Percentiles rank a stretch among this genome's conserved stretches.
phyloP scores from a whole-genome alignment of 2,113 vertebrate genomes.

The Lampris megalopsis region DNA sequence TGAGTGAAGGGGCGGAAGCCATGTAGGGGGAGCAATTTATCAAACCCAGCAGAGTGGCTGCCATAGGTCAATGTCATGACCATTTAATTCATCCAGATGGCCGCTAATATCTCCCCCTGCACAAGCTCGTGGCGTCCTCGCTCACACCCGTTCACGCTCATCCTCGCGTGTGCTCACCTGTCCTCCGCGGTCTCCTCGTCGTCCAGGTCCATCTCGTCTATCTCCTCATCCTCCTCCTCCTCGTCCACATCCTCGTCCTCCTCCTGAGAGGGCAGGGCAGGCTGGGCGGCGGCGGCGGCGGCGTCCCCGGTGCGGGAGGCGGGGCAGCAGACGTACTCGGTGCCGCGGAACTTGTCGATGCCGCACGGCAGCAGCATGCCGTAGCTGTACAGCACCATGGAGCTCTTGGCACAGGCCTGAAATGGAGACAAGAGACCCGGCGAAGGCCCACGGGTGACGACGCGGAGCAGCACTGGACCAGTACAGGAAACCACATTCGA shows the following conservation, averaged over 20 bases:
- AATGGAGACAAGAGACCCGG: background rate
- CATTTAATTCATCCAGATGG: constrained; percentile 66
- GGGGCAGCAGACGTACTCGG: constrained; percentile 96
- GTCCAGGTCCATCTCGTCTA: constrained; percentile 55
- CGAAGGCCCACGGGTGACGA: constrained; percentile 8
- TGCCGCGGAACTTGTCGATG: constrained; percentile 92
- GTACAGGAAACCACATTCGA: too few relatives aligned
- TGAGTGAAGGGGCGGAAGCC: constrained; percentile 42
- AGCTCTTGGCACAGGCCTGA: constrained; percentile 90
- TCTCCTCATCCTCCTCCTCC: constrained; percentile 76
- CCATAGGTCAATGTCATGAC: constrained; percentile 62
- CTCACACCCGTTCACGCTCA: constrained; percentile 15
- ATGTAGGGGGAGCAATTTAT: constrained; percentile 59
- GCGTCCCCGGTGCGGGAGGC: constrained; percentile 80
- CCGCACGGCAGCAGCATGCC: constrained; percentile 96
- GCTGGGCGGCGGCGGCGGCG: constrained; percentile 68
- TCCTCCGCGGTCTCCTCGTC: constrained; percentile 43
- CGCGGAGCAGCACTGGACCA: background rate
- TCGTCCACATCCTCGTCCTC: constrained; percentile 82
- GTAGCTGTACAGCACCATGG: constrained; percentile 91
- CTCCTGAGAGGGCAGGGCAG: constrained; percentile 77
- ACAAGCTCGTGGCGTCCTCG: background rate
- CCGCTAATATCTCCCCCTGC: constrained; percentile 44
- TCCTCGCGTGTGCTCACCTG: constrained; percentile 46
- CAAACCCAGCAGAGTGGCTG: constrained; percentile 57